phyloP scores from a whole-genome alignment of 92 coral and sea anemone genomes.

The Epizoanthus scotinus region DNA sequence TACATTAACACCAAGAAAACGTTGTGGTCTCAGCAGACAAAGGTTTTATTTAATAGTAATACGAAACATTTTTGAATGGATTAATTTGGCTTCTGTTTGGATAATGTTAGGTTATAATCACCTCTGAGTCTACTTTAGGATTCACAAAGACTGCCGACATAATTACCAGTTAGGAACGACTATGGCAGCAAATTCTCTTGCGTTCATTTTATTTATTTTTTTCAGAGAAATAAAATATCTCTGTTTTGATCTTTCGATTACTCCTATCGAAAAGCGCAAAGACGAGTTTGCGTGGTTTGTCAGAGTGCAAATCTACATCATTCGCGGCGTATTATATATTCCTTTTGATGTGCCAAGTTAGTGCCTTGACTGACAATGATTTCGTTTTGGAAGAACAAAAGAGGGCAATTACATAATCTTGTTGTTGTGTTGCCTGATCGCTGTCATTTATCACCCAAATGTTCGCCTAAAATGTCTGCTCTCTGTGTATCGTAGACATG shows the following conservation, averaged over 20 bases:
- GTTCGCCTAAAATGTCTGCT: not conserved
- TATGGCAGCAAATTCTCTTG: slow-evolving; percentile 36
- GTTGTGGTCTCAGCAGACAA: slow-evolving; percentile 65
- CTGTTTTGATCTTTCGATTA: slow-evolving; percentile 25
- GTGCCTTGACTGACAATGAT: slow-evolving; percentile 57
- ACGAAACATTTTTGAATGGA: slow-evolving; percentile 87
- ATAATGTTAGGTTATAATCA: slow-evolving; percentile 83
- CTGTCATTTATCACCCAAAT: slow-evolving; percentile 6
- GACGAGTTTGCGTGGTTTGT: not conserved
- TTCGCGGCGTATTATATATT: slow-evolving; percentile 70
- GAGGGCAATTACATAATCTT: slow-evolving; percentile 82
- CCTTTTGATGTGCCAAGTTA: slow-evolving; percentile 72
- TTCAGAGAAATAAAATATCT: not conserved
- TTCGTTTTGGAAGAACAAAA: slow-evolving; percentile 71
- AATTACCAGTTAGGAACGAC: slow-evolving; percentile 54
- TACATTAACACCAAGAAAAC: slow-evolving; percentile 49
- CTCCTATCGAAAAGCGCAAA: not conserved
- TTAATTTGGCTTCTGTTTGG: slow-evolving; percentile 91
- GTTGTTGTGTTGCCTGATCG: slow-evolving; percentile 57
- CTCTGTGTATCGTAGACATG: not conserved
- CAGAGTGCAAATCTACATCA: slow-evolving; percentile 24
- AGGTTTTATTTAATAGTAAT: slow-evolving; percentile 54
- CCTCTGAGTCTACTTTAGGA: slow-evolving; percentile 67
- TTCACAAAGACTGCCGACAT: slow-evolving; percentile 84
- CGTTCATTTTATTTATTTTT: slow-evolving; percentile 20